phyloP scores from a whole-genome alignment of 2,113 vertebrate species.

The Phaethon lepturus region DNA sequence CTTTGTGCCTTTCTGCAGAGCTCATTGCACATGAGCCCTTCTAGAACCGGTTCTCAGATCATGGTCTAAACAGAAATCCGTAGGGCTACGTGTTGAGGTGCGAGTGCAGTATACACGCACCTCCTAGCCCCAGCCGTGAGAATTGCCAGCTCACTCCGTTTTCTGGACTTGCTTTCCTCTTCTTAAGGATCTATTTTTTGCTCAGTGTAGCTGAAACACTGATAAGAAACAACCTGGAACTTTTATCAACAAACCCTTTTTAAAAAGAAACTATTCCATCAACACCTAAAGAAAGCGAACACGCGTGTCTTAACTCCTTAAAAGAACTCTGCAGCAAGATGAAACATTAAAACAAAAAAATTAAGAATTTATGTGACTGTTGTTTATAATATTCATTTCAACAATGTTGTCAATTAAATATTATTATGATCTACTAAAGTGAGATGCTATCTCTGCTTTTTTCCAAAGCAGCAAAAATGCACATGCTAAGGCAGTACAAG shows the following conservation, averaged over 20 bases:
- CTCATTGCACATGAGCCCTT: neutral
- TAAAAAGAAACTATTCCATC: neutral
- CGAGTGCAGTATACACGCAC: neutral
- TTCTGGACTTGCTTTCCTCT: neutral
- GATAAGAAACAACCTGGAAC: neutral
- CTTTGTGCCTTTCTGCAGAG: neutral
- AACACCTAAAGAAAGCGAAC: neutral
- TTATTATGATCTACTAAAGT: conserved; percentile 5
- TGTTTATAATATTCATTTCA: conserved; percentile 30
- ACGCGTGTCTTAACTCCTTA: neutral
- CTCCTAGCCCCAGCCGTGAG: neutral
- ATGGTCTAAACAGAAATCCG: neutral
- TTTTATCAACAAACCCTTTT: neutral
- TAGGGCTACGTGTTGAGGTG: accelerated
- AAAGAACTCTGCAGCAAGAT: conserved; percentile 7
- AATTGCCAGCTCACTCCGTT: neutral
- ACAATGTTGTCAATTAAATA: conserved; percentile 39
- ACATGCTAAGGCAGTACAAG: neutral
- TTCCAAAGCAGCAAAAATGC: neutral
- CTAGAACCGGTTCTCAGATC: accelerated
- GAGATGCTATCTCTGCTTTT: conserved; percentile 38
- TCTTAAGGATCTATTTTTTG: neutral
- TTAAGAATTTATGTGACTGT: neutral
- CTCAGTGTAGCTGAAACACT: neutral
- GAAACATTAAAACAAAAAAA: neutral